A percentile compares a stretch with the other conserved stretches of the same genome.
Evolutionary conservation across 2,888 invertebrate species (phyloP).

Genomic region (Lacanobia wlatinum): DNA sequence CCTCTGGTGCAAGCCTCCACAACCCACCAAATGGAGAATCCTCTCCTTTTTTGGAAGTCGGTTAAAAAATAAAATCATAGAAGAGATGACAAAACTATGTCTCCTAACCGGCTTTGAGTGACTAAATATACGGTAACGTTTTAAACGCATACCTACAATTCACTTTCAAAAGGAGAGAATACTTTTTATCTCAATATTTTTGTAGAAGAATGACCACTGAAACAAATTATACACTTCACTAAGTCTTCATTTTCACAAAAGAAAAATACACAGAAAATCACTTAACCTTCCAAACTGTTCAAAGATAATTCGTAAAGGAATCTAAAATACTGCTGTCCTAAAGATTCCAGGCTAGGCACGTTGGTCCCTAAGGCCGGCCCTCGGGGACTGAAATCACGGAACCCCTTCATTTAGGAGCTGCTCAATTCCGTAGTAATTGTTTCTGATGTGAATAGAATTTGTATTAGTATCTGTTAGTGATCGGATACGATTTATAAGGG

Average conservation of each 20-base stretch:
- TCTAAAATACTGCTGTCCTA: conserved; percentile 19
- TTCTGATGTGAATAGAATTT: conserved; percentile 51
- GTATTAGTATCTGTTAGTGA: conserved; percentile 22
- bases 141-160: too few relatives aligned
- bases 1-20: too few relatives aligned
- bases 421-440: conserved; percentile 47
- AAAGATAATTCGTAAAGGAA: conserved; percentile 30
- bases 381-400: conserved; percentile 40
- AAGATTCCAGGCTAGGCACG: conserved; percentile 44
- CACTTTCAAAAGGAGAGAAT: too few relatives aligned
- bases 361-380: conserved; percentile 37
- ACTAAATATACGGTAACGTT: too few relatives aligned
- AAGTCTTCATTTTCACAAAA: neutral
- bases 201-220: neutral
- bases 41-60: too few relatives aligned
- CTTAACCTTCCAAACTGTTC: conserved; percentile 14
- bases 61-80: too few relatives aligned
- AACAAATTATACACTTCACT: neutral
- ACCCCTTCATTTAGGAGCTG: conserved; percentile 46
- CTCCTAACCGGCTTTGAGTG: too few relatives aligned
- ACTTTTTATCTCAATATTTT: too few relatives aligned
- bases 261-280: conserved; percentile 33
- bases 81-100: too few relatives aligned
- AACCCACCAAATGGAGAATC: too few relatives aligned
- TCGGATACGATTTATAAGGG: neutral